Conservation (phyloP, 2,797 vertebrate genomes). For the Hippopotamyrus pictus region DNA sequence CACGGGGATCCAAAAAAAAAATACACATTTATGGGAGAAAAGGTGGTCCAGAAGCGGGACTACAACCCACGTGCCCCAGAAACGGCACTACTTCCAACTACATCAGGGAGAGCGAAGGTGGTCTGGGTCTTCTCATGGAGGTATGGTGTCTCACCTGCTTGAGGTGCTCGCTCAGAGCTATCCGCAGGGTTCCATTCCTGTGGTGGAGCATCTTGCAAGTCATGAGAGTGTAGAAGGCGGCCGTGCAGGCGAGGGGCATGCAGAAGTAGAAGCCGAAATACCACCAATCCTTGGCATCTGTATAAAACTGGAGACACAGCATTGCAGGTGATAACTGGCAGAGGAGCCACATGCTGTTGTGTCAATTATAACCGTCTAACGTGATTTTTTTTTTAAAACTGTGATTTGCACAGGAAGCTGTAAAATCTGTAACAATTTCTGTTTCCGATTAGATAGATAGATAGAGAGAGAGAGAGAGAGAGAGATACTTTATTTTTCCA, state of each 20-base stretch:
- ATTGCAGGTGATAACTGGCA: background rate
- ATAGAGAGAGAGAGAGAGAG: no score
- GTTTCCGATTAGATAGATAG: background rate
- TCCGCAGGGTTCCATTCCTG: conserved; percentile 86
- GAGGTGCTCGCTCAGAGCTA: conserved; percentile 91
- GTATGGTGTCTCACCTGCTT: conserved; percentile 74
- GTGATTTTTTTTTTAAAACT: background rate
- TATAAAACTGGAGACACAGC: conserved; percentile 68
- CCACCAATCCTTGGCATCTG: conserved; percentile 89
- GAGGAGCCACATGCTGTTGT: background rate
- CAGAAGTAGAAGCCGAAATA: conserved; percentile 95
- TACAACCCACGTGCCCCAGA: background rate
- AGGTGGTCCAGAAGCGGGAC: background rate
- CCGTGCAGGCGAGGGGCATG: conserved; percentile 82
- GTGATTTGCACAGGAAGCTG: background rate
- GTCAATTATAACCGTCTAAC: background rate
- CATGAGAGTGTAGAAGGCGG: conserved; percentile 91
- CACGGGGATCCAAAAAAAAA: background rate
- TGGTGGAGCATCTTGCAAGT: conserved; percentile 91
- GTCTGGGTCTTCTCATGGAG: background rate
- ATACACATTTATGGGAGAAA: background rate
- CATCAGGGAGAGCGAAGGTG: background rate
- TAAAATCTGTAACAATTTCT: background rate
- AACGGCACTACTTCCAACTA: background rate
- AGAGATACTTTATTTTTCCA: no score